phyloP scores from a whole-genome alignment of 1,140 invertebrate species.

The Prorops nasuta region DNA sequence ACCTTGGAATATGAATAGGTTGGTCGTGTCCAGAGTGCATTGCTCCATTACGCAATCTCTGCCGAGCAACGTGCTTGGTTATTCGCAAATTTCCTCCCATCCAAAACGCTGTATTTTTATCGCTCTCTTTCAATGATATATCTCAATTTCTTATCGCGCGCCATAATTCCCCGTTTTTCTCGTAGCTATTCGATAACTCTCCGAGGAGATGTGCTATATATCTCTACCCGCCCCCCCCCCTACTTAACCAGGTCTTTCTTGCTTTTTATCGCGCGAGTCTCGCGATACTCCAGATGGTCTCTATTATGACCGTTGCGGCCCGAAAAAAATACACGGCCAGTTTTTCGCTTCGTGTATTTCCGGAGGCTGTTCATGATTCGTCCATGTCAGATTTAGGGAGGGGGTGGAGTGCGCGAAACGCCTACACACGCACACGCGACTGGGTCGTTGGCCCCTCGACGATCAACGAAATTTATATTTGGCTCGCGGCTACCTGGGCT shows the following conservation, averaged over 20 bases:
- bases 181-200: no score
- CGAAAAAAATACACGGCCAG: conserved; percentile 8
- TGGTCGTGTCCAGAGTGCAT: conserved; percentile 46
- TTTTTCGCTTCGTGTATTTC: conserved; percentile 9
- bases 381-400: conserved; percentile 12
- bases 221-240: no score
- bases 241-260: no score
- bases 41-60: conserved; percentile 44
- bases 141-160: no score
- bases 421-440: conserved; percentile 24
- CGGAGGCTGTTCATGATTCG: conserved; percentile 7
- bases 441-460: conserved; percentile 38
- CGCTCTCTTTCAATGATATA: no score
- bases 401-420: conserved; percentile 30
- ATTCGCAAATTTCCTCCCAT: conserved; percentile 33
- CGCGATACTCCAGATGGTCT: no score
- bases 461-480: conserved; percentile 17
- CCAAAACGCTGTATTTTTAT: no score
- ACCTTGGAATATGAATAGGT: conserved; percentile 48
- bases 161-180: no score
- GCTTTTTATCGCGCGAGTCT: no score
- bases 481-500: no score
- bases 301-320: conserved; percentile 11
- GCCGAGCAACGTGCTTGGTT: conserved; percentile 11
- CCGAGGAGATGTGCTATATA: no score